Base-by-base conservation (phyloP, 1,140 invertebrate species). In the Popillia japonica region DNA sequence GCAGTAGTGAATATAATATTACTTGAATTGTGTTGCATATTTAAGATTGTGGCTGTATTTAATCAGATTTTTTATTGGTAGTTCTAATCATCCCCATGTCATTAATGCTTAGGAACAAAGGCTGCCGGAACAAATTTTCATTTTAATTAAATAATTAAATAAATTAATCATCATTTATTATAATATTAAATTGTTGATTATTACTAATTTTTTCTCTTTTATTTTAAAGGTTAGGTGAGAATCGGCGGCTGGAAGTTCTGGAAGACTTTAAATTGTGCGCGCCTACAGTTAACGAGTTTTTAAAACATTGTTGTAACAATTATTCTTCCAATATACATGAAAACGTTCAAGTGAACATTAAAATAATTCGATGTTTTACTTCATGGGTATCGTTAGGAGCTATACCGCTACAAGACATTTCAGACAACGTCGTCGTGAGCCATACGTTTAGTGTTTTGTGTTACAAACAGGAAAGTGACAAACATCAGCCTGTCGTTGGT, bases 161-260 rank as follows among this genome's bases (percentile, higher is more conserved):
- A n/a, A n/a, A n/a, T n/a, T n/a, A n/a, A n/a, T n/a, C n/a, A 55
- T 42, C 9, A 68, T 68, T 48, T 48, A 2, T 34, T 34, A 34
- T 34, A 2, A 4, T 2, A 2, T 1, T 34, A 34, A 34, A 34
- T 4, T 34, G 4, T 4, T 34, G 4, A 34, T 34, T 34, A 34
- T 34, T 34, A 34, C 2, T 34, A 34, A 34, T 34, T 4, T 2
- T 55, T 55, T 23, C 23, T 11, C 27, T 81, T 79, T 81, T 73
- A 72, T 9, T 74, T 40, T 75, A 20, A 42, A 92, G 95, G 83
- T 88, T 99, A 77, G 97, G 97, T 27, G 95, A 94, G 79, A 99
- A 99, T 88, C 89, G 98, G 82, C 88, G 97, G 77, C 90, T 93
- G 79, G 93, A 98, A 85, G 90, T 99, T 20, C 91, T 93, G 82